Evolutionary conservation across 2,113 vertebrate species (phyloP), one percentile per base, ranked within the genome.

Genomic region (Gobiocypris rarus): DNA sequence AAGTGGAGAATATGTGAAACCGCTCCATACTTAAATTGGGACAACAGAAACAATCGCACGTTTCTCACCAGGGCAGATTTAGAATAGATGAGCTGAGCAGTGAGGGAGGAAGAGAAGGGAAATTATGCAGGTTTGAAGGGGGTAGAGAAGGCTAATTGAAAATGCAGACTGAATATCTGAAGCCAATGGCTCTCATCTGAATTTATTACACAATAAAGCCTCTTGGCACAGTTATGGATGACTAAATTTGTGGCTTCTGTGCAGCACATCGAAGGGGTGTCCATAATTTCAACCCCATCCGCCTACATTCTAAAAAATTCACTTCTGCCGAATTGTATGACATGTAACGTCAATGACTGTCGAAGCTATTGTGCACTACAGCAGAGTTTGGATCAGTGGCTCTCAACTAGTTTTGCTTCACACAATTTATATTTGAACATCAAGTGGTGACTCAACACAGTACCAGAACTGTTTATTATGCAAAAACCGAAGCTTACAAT

Each of bases 201-300:
- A 81, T 81, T 67, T 81, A 81, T 81, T 81, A 81, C 3, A 6
- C 78, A 52, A 67, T 81, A 81, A 67, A 81, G 14, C 26, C 59
- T n/a, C 41, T 67, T 81, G 43, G 61, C 45, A 81, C 43, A 81
- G 78, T 81, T 81, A 81, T 81, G 61, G 26, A 81, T 65, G 31
- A 50, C 38, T 81, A 34, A 52, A 67, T 67, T 67, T 1, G 1
- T 11, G 1, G 4, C 59, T 48, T 48, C 58, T 22, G 6, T 50
- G 61, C 17, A 22, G 59, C 17, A 5, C 24, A 67, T 81, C 3
- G 61, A 67, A 52, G 26, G 17, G 61, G n/a, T 4, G 61, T 67
- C 26, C 61, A 67, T 67, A 67, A 50, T 63, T 79, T 79, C 14
- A 81, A 22, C 41, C 13, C 56, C 41, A 45, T 19, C 38, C 43